phyloP scores from a whole-genome alignment of 2,888 invertebrate species.

The Melanargia galathea region DNA sequence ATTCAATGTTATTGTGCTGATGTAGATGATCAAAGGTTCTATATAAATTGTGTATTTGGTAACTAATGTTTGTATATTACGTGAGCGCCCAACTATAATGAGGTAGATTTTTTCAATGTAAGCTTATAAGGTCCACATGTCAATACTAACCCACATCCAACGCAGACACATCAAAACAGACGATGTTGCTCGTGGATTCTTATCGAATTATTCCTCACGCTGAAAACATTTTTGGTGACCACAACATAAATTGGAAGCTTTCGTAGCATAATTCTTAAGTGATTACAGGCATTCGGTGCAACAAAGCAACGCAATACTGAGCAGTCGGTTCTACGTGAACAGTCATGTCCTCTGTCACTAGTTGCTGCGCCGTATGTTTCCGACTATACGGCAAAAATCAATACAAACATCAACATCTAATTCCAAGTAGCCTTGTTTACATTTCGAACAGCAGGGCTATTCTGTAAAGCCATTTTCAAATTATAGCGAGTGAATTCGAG shows the following conservation, averaged over 20 bases:
- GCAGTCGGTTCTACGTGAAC: background rate
- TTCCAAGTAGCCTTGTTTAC: too few species aligned
- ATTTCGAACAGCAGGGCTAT: too few species aligned
- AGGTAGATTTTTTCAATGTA: too few species aligned
- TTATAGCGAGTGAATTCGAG: too few species aligned
- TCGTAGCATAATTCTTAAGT: constrained; percentile 18
- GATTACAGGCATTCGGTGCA: background rate
- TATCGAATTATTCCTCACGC: background rate
- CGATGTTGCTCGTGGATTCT: background rate
- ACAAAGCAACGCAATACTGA: too few species aligned
- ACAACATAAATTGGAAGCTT: constrained; percentile 17
- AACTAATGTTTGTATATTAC: too few species aligned
- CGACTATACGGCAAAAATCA: background rate
- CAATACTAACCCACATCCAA: background rate
- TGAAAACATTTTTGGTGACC: background rate
- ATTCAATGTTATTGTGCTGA: too few species aligned
- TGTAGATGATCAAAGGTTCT: too few species aligned
- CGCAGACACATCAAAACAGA: background rate
- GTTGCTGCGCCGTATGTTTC: background rate
- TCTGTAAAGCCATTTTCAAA: too few species aligned
- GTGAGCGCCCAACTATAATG: too few species aligned
- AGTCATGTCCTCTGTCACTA: background rate
- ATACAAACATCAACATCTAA: too few species aligned
- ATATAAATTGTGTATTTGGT: too few species aligned
- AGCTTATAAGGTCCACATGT: background rate